phyloP scores from a whole-genome alignment of 2,113 vertebrate genomes.

The Camelus bactrianus region DNA sequence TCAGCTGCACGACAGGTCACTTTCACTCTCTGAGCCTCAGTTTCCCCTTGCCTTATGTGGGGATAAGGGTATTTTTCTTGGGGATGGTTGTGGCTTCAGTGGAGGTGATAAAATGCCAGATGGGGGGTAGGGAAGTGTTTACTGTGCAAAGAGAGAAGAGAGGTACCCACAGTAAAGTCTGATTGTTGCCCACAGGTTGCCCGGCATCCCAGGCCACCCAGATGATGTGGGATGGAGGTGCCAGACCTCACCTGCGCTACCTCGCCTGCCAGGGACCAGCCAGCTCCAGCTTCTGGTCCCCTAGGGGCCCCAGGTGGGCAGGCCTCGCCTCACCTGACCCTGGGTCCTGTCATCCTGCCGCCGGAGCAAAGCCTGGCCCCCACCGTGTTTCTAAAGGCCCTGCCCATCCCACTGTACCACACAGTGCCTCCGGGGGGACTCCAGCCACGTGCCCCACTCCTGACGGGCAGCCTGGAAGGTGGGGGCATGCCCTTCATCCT shows the following conservation, averaged over 20 bases:
- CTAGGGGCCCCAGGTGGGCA: slow-evolving; percentile 35
- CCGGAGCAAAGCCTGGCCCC: slow-evolving; percentile 85
- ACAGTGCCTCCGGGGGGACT: slow-evolving; percentile 81
- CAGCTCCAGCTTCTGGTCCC: slow-evolving; percentile 1
- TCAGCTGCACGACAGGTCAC: accelerated
- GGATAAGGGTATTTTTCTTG: background rate
- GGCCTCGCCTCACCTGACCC: slow-evolving; percentile 66
- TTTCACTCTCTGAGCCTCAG: background rate
- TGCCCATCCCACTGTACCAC: slow-evolving; percentile 88
- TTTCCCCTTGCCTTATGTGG: background rate
- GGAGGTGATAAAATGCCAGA: background rate
- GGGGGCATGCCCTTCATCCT: slow-evolving; percentile 84
- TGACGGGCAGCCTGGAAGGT: slow-evolving; percentile 69
- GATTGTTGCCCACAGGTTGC: slow-evolving; percentile 69
- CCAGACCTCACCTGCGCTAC: slow-evolving; percentile 38
- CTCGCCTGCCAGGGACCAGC: background rate
- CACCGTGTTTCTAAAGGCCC: slow-evolving; percentile 91
- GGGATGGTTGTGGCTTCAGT: accelerated
- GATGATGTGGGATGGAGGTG: slow-evolving; percentile 83
- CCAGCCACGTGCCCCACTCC: slow-evolving; percentile 74
- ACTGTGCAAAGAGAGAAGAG: background rate
- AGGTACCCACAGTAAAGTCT: background rate
- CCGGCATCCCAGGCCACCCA: slow-evolving; percentile 3
- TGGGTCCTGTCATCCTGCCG: slow-evolving; percentile 30
- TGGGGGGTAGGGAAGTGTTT: too few relatives aligned